Conservation (phyloP, 1,140 invertebrate genomes). For the Aphis craccivora region DNA sequence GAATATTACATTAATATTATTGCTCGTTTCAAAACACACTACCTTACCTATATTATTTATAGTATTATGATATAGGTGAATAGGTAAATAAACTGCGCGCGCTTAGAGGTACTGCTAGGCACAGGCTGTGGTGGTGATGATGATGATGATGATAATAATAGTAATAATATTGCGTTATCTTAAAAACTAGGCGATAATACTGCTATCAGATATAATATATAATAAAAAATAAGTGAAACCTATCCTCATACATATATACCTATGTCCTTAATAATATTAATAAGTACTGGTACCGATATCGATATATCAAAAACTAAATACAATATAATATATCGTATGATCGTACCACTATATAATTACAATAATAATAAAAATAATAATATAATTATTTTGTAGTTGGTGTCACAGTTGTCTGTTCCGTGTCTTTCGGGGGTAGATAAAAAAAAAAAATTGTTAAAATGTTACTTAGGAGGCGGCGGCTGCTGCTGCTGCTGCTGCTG, state of each 20-base stretch:
- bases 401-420: slow-evolving; percentile 55
- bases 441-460: neutral
- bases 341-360: neutral
- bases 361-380: neutral
- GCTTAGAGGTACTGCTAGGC: neutral
- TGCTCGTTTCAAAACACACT: slow-evolving; percentile 32
- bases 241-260: neutral
- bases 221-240: slow-evolving; percentile 32
- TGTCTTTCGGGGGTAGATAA: neutral
- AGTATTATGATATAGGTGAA: neutral
- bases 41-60: slow-evolving; percentile 14
- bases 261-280: neutral
- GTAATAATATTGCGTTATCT: slow-evolving; percentile 39
- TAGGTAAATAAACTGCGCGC: neutral
- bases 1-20: neutral
- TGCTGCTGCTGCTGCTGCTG: too few species aligned
- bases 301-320: neutral
- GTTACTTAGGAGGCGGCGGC: neutral
- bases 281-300: neutral
- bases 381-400: slow-evolving; percentile 15
- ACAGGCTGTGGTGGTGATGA: neutral
- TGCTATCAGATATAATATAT: neutral
- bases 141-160: neutral
- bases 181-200: neutral
- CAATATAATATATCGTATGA: neutral